Conservation (phyloP, 2,888 invertebrate species). For the Drosophila silvestris region DNA sequence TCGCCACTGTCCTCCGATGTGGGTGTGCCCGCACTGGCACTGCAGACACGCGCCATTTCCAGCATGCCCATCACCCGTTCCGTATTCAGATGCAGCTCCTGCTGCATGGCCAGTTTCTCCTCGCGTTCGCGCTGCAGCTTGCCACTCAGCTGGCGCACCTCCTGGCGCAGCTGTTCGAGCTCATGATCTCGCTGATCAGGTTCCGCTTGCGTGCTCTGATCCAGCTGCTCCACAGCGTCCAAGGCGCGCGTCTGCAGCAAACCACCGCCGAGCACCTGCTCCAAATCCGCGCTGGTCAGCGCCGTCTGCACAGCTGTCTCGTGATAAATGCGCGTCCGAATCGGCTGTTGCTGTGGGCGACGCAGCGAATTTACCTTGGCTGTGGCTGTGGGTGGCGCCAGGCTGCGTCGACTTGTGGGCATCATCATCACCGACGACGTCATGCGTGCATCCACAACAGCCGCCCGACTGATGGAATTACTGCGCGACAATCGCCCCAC, state of each 20-base stretch:
- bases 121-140: conserved; percentile 89
- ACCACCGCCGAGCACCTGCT: conserved; percentile 89
- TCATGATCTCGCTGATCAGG: conserved; percentile 88
- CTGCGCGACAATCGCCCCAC: conserved; percentile 84
- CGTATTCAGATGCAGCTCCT: conserved; percentile 91
- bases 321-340: conserved; percentile 90
- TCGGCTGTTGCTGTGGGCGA: conserved; percentile 83
- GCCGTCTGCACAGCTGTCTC: conserved; percentile 92
- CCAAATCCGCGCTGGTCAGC: conserved; percentile 90
- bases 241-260: conserved; percentile 78
- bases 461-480: conserved; percentile 85
- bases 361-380: conserved; percentile 86
- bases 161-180: conserved; percentile 87
- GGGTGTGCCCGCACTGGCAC: conserved; percentile 84
- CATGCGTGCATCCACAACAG: conserved; percentile 84
- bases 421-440: conserved; percentile 83
- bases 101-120: conserved; percentile 90
- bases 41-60: conserved; percentile 84
- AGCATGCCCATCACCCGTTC: conserved; percentile 89
- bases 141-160: conserved; percentile 87
- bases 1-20: conserved; percentile 83
- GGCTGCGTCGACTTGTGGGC: conserved; percentile 72
- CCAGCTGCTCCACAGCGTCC: conserved; percentile 86
- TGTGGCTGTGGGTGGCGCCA: conserved; percentile 57
- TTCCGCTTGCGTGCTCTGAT: conserved; percentile 88